Base-by-base conservation (phyloP, 2,888 invertebrate species). In the Caenorhabditis panamensis region DNA sequence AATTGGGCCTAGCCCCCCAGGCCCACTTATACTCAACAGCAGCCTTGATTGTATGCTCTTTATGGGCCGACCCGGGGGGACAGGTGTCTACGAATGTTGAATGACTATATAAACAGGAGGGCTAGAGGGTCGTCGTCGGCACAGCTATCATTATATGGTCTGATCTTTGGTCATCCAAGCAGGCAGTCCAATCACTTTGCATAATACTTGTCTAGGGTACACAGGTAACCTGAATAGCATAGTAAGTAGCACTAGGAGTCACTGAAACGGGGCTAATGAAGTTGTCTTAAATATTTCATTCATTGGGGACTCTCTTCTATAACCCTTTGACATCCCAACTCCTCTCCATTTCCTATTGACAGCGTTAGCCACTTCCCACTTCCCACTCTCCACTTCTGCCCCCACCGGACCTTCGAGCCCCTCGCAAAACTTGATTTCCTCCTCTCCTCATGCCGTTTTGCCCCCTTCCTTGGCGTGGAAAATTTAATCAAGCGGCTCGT, bases 31-130 rank as follows among this genome's bases (percentile, higher is more conserved):
- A 62, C 53, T 71, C 69, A 62, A 62, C 41, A 68, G 68, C 67
- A 59, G 68, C 47, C 37, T 54, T 73, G 73, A 73, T 73, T 75
- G 75, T 61, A 75, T 75, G 75, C 75, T 75, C 75, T 75, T 66
- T 75, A 66, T 75, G 59, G 53, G 20, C 59, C 5, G 31, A 9
- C 31, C 31, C 4, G 31, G 31, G 5, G n/a, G 75, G 75, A 61
- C 75, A 75, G 75, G 75, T 75, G 75, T 66, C 75, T 75, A 59
- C 75, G 66, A 75, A 75, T 75, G 75, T 61, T 66, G 66, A 75
- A 75, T 66, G 75, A 75, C 75, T 75, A 75, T 75, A 75, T 75
- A 75, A 75, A 75, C 66, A 75, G 75, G 51, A 64, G 47, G 64
- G n/a, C n/a, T n/a, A n/a, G 24, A 13, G 28, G 13, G 41, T 13